Evolutionary conservation across 2,797 vertebrate genomes (phyloP).

Genomic region (Bradypus variegatus): DNA sequence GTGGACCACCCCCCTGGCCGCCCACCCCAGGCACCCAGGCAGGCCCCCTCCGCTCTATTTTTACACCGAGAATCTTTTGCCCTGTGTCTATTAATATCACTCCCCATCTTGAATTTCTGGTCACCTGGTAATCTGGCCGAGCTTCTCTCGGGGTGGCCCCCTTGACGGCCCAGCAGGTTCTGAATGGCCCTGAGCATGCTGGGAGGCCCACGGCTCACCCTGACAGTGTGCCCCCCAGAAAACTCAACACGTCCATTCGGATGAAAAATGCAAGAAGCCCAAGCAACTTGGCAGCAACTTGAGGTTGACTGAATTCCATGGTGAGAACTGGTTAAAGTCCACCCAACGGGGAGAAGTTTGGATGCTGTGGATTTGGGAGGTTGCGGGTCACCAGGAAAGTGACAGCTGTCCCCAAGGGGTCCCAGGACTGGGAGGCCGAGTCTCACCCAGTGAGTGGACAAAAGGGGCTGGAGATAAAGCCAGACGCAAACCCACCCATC

Average conservation of each 20-base stretch:
- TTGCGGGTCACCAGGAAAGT: not conserved
- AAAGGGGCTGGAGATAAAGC: not conserved
- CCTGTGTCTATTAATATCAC: not conserved
- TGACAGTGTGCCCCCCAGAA: no score
- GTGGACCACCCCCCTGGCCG: not conserved
- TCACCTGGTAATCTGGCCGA: not conserved
- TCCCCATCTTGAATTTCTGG: slow-evolving; percentile 24
- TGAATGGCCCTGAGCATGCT: rapidly evolving
- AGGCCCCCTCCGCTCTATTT: not conserved
- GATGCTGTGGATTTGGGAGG: no score
- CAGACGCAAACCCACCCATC: rapidly evolving
- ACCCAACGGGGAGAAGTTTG: not conserved
- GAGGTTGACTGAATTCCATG: not conserved
- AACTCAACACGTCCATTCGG: rapidly evolving
- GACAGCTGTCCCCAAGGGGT: not conserved
- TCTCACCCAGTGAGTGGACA: rapidly evolving
- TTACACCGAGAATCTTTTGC: not conserved
- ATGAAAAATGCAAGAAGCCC: not conserved
- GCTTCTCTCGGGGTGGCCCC: rapidly evolving
- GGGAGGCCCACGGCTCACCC: not conserved
- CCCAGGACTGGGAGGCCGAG: not conserved
- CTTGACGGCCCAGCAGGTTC: not conserved
- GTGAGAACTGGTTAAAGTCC: not conserved
- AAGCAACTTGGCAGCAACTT: rapidly evolving
- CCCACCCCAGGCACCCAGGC: not conserved